These are phyloP conservation scores for Zosterops japonicus DNA, from an alignment of 2,113 vertebrate genomes.

Conservation along the genomic window DNA sequence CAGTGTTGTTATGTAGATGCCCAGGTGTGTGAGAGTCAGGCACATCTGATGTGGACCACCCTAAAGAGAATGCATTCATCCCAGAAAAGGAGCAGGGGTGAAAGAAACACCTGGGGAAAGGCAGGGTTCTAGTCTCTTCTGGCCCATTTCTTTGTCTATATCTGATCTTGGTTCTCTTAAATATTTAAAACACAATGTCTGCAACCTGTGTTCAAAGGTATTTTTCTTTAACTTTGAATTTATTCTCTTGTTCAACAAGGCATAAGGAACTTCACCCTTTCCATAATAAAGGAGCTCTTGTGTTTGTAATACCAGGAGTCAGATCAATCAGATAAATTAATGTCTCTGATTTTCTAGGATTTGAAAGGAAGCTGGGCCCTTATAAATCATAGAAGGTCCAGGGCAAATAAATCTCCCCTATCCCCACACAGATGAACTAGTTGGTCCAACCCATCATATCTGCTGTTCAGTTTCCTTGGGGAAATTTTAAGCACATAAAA, in stretches of 20 bases:
- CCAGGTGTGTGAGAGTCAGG: neutral
- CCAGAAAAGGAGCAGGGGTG: neutral
- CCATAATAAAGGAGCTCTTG: neutral
- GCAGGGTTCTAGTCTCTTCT: neutral
- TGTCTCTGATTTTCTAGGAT: neutral
- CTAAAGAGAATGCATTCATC: neutral
- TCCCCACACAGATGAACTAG: neutral
- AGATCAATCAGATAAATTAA: neutral
- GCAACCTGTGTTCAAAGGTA: neutral
- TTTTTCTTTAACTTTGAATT: neutral
- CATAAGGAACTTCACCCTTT: neutral
- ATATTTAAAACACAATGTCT: neutral
- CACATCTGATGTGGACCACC: neutral
- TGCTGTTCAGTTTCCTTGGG: neutral
- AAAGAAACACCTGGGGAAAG: neutral
- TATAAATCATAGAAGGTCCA: neutral
- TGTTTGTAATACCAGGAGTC: neutral
- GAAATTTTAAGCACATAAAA: neutral
- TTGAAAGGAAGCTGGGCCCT: neutral
- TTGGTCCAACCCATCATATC: neutral
- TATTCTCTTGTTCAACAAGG: neutral
- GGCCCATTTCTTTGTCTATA: neutral
- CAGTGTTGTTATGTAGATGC: neutral
- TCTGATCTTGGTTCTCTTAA: neutral
- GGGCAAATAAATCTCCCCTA: neutral